These are phyloP conservation scores for Lepetodrilus schrolli DNA, from an alignment of 2,888 invertebrate species.

Conservation along the genomic window DNA sequence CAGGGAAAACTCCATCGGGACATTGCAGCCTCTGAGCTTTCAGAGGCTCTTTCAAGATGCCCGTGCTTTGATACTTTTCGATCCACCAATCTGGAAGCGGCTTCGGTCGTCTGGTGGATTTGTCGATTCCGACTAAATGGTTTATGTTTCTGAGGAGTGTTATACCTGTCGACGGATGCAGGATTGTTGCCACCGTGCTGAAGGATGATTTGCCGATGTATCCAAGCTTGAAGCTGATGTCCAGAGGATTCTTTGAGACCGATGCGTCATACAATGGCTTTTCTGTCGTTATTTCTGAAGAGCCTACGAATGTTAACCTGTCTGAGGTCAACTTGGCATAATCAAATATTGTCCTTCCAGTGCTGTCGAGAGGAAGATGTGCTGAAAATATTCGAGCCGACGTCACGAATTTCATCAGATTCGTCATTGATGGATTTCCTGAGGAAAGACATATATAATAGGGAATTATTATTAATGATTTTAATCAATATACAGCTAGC, in stretches of 20 bases:
- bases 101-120: conserved; percentile 57
- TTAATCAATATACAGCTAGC: too few species aligned
- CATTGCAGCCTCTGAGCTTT: conserved; percentile 34
- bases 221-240: conserved; percentile 48
- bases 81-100: conserved; percentile 68
- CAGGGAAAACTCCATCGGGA: conserved; percentile 47
- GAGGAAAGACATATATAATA: not conserved
- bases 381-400: conserved; percentile 49
- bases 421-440: conserved; percentile 30
- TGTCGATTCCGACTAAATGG: conserved; percentile 64
- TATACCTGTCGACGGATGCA: conserved; percentile 37
- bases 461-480: not conserved
- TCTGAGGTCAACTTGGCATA: conserved; percentile 51
- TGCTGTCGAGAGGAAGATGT: conserved; percentile 47
- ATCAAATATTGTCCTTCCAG: conserved; percentile 51
- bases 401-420: conserved; percentile 47
- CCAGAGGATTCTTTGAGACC: conserved; percentile 47
- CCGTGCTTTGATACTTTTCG: conserved; percentile 29
- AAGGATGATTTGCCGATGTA: conserved; percentile 54
- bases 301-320: conserved; percentile 50
- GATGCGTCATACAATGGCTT: conserved; percentile 44
- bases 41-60: conserved; percentile 28
- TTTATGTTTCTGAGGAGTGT: conserved; percentile 49
- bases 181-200: conserved; percentile 45
- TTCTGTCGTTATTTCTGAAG: conserved; percentile 46